A percentile compares a stretch with the other conserved stretches of the same genome.
phyloP scores from a whole-genome alignment of 2,888 invertebrate genomes.

The Dolichopus griseipennis region DNA sequence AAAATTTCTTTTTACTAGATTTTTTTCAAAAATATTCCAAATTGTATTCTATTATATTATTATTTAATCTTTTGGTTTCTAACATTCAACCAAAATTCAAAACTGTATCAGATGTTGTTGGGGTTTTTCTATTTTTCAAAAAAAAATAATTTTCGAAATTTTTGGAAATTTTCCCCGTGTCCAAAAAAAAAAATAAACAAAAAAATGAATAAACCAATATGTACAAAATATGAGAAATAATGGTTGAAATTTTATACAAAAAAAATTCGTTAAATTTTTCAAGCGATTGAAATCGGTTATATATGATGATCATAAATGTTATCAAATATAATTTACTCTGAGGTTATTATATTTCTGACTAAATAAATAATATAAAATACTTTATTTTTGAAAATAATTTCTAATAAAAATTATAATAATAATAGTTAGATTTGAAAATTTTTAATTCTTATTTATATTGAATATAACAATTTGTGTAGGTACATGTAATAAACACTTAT shows the following conservation, averaged over 20 bases:
- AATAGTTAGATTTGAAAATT: not conserved
- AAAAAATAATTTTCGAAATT: too few relatives aligned
- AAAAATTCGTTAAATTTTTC: not conserved
- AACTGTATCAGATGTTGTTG: not conserved
- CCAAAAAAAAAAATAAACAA: not conserved
- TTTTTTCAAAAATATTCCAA: not conserved
- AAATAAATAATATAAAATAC: conserved; percentile 1
- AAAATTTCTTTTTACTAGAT: not conserved
- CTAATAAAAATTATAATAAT: not conserved
- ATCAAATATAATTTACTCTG: not conserved
- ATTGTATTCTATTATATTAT: not conserved
- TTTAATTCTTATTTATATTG: not conserved
- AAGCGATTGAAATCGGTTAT: not conserved
- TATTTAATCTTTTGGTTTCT: not conserved
- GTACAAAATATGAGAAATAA: not conserved
- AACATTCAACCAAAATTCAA: not conserved
- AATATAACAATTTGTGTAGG: too few relatives aligned
- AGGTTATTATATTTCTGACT: not conserved
- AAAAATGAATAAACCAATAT: too few relatives aligned
- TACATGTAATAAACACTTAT: too few relatives aligned
- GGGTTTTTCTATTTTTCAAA: not conserved
- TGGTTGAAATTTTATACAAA: not conserved
- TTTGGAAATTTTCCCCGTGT: too few relatives aligned
- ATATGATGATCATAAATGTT: not conserved
- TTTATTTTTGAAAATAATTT: not conserved